These are phyloP conservation scores for Miichthys miiuy DNA, from an alignment of 2,797 vertebrate species.

Conservation along the genomic window DNA sequence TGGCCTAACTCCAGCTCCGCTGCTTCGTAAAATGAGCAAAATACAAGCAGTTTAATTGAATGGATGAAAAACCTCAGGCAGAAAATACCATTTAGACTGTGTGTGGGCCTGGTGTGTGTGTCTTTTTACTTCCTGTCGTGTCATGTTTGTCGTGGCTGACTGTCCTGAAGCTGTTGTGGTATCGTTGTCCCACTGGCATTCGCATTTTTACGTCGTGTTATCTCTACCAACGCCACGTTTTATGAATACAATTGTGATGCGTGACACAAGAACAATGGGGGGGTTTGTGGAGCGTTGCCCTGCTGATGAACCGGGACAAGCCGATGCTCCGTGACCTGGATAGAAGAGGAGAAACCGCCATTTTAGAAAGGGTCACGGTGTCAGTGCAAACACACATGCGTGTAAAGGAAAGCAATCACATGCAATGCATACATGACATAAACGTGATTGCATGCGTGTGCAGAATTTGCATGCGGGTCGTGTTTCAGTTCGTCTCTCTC, in stretches of 20 bases:
- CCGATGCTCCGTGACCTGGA: slow-evolving; percentile 75
- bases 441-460: slow-evolving; percentile 9
- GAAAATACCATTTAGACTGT: slow-evolving; percentile 40
- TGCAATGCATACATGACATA: neutral
- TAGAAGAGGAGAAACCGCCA: slow-evolving; percentile 31
- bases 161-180: slow-evolving; percentile 63
- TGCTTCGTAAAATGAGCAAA: slow-evolving; percentile 44
- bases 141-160: slow-evolving; percentile 44
- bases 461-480: slow-evolving; percentile 19
- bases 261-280: slow-evolving; percentile 51
- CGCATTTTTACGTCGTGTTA: slow-evolving; percentile 44
- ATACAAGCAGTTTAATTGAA: slow-evolving; percentile 41
- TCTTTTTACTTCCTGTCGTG: slow-evolving; percentile 37
- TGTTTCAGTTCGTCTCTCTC: slow-evolving; percentile 10
- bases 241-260: slow-evolving; percentile 40
- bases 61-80: slow-evolving; percentile 46
- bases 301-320: slow-evolving; percentile 55
- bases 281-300: slow-evolving; percentile 39
- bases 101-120: neutral
- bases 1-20: slow-evolving; percentile 32
- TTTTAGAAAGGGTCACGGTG: slow-evolving; percentile 50
- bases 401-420: slow-evolving; percentile 14
- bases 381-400: slow-evolving; percentile 31
- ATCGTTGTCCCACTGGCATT: slow-evolving; percentile 53
- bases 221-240: slow-evolving; percentile 28